Conservation (phyloP, 2,797 vertebrate species). For the Rallus crepitans region DNA sequence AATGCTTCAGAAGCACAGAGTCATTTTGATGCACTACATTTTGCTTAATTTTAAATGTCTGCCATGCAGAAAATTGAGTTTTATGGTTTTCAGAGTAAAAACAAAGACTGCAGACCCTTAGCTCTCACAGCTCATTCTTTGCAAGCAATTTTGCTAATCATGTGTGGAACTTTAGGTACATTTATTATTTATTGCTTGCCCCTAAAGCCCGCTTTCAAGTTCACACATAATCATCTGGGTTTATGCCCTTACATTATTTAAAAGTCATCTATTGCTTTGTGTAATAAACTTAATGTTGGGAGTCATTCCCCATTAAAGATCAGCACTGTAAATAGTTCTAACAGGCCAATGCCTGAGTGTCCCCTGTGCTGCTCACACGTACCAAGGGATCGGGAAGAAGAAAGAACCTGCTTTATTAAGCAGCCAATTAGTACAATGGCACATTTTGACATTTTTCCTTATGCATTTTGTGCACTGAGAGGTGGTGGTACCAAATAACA, state of each 20-base stretch:
- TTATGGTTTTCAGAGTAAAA: conserved; percentile 1
- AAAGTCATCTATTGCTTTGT: background rate
- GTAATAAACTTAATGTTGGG: background rate
- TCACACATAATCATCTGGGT: background rate
- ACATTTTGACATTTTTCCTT: background rate
- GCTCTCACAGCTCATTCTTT: background rate
- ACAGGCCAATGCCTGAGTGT: background rate
- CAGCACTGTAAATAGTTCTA: background rate
- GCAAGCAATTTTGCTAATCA: background rate
- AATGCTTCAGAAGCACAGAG: background rate
- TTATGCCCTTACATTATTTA: background rate
- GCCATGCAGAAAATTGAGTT: conserved; percentile 47
- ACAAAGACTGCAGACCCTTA: background rate
- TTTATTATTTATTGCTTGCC: background rate
- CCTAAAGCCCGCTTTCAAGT: background rate
- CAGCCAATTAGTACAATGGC: background rate
- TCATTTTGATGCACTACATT: background rate
- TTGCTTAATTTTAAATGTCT: conserved; percentile 17
- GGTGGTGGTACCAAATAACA: background rate
- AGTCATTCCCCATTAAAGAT: background rate
- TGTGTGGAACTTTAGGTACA: background rate
- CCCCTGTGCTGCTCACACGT: background rate
- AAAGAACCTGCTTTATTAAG: background rate
- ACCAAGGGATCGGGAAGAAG: background rate
- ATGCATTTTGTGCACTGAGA: background rate